Evolutionary conservation across 92 coral and sea anemone species (phyloP).

Genomic region (Parazoanthus atlanticus): DNA sequence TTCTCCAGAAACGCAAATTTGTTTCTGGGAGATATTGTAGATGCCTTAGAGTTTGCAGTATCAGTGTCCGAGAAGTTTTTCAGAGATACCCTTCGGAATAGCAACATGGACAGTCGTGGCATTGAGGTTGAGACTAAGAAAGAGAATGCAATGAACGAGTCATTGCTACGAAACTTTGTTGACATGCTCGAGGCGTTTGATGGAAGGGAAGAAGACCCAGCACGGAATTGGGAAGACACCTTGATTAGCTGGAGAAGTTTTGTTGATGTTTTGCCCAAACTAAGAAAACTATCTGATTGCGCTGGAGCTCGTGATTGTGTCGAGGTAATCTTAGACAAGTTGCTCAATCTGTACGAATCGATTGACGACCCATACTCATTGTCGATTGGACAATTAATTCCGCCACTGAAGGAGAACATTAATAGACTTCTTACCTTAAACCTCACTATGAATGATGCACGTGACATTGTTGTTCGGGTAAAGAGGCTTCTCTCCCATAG

Average conservation of each 20-base stretch:
- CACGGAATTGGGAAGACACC: constrained; percentile 20
- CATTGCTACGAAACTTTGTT: not conserved
- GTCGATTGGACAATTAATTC: not conserved
- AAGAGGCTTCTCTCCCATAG: not conserved
- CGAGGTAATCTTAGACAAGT: constrained; percentile 18
- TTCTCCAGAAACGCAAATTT: constrained; percentile 21
- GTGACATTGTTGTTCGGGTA: not conserved
- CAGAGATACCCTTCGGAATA: not conserved
- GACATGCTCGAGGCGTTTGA: constrained; percentile 9
- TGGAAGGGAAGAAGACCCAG: not conserved
- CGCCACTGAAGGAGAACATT: not conserved
- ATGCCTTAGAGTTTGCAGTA: constrained; percentile 32
- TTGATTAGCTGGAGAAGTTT: constrained; percentile 15
- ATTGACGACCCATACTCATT: constrained; percentile 27
- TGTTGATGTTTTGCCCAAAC: constrained; percentile 12
- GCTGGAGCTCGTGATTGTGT: constrained; percentile 47
- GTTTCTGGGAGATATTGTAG: constrained; percentile 37
- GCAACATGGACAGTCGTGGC: not conserved
- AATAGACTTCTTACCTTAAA: not conserved
- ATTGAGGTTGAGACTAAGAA: not conserved
- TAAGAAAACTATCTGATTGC: constrained; percentile 39
- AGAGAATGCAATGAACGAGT: not conserved
- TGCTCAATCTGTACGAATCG: constrained; percentile 28
- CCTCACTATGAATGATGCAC: not conserved
- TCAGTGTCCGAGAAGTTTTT: not conserved